Percentiles rank a stretch among this genome's conserved stretches.
Conservation (phyloP, 2,797 vertebrate genomes). For the Chiloscyllium punctatum region DNA sequence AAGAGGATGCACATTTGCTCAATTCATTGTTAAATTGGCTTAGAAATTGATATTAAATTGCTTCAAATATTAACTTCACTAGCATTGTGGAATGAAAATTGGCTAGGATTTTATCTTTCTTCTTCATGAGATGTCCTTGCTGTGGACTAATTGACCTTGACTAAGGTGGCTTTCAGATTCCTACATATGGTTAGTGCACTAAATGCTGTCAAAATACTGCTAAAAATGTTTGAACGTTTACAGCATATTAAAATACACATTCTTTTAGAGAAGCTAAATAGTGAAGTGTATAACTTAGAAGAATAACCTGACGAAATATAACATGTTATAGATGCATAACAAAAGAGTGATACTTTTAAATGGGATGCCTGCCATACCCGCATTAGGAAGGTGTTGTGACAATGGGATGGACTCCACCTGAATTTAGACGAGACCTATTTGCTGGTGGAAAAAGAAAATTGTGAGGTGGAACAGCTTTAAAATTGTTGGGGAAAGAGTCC, state of each 20-base stretch:
- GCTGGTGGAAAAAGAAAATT: too few relatives aligned
- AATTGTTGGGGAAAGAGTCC: too few relatives aligned
- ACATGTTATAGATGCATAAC: background rate
- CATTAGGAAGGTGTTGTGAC: too few relatives aligned
- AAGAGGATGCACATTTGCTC: background rate
- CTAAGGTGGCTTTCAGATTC: background rate
- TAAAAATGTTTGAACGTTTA: background rate
- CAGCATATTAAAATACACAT: background rate
- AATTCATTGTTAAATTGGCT: background rate
- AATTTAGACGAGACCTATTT: too few relatives aligned
- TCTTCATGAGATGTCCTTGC: background rate
- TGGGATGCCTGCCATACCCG: too few relatives aligned
- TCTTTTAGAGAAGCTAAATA: background rate
- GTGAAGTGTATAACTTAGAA: background rate
- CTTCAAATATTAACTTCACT: background rate
- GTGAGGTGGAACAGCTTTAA: too few relatives aligned
- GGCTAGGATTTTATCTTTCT: background rate
- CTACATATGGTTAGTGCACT: background rate
- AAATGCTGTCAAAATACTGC: background rate
- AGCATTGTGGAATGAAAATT: background rate
- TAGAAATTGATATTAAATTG: conserved; percentile 26
- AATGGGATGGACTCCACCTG: too few relatives aligned
- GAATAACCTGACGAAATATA: background rate
- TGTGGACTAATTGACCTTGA: background rate
- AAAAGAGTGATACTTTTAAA: too few relatives aligned